A percentile compares a stretch with the other conserved stretches of the same genome.
Evolutionary conservation across 1,140 invertebrate species (phyloP).

Genomic region (Lycorma delicatula): DNA sequence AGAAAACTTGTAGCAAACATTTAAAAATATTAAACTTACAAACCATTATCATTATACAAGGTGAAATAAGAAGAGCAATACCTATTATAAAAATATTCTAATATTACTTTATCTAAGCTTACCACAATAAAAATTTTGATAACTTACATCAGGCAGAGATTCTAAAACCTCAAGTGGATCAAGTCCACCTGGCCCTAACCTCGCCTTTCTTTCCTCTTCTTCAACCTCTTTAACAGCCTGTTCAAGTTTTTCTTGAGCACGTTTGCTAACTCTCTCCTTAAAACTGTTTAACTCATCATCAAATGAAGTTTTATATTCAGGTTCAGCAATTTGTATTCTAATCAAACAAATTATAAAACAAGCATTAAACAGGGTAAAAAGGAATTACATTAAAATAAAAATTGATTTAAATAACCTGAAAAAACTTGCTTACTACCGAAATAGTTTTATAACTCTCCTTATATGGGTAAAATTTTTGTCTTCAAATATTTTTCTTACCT

Average conservation of each 20-base stretch:
- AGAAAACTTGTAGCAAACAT: no score
- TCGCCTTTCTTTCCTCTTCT: constrained; percentile 77
- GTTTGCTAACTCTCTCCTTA: constrained; percentile 75
- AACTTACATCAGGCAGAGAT: constrained; percentile 73
- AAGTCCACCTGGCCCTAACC: constrained; percentile 91
- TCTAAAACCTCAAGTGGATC: constrained; percentile 98
- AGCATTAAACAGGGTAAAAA: neutral
- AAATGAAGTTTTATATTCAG: constrained; percentile 89
- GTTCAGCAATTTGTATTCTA: constrained; percentile 83
- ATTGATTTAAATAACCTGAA: neutral
- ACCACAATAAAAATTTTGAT: neutral
- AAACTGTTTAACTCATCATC: constrained; percentile 88
- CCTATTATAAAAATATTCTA: no score
- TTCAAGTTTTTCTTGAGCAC: constrained; percentile 82
- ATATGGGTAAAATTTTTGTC: no score
- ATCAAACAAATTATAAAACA: constrained; percentile 6
- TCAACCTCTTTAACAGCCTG: constrained; percentile 73
- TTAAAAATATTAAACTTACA: no score
- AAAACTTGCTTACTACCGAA: neutral
- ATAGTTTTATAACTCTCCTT: no score
- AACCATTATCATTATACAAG: no score
- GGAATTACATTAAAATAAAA: no score
- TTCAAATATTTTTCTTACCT: no score
- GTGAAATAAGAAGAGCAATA: no score
- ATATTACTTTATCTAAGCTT: no score